Evolutionary conservation across 2,797 vertebrate genomes (phyloP).

Genomic region (Corythornis leucogaster): DNA sequence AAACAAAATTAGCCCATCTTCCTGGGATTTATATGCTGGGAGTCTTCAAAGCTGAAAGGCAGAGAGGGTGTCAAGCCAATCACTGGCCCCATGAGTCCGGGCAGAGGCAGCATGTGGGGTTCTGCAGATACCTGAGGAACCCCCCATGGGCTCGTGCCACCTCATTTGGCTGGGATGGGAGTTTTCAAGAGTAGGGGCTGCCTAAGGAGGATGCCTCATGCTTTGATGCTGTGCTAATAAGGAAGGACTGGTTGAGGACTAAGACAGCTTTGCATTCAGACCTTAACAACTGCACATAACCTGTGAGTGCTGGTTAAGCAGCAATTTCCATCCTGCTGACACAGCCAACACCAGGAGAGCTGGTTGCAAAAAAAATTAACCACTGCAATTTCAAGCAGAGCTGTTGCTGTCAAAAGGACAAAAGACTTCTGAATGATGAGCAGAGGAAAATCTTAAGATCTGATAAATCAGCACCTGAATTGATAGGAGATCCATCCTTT

Average conservation of each 20-base stretch:
- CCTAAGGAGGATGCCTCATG: not conserved
- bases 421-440: not conserved
- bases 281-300: not conserved
- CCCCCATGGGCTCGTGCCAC: not conserved
- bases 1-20: not conserved
- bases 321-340: not conserved
- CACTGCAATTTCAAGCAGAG: not conserved
- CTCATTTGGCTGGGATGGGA: accelerated
- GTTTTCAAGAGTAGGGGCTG: not conserved
- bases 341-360: not conserved
- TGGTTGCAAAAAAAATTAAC: not conserved
- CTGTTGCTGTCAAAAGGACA: not conserved
- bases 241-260: not conserved
- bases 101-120: not conserved
- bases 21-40: not conserved
- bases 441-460: not conserved
- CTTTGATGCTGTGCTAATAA: not conserved
- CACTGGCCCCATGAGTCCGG: accelerated
- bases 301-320: not conserved
- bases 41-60: not conserved
- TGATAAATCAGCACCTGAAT: not conserved
- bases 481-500: not conserved
- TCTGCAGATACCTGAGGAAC: not conserved
- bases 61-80: accelerated
- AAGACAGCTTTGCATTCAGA: not conserved